phyloP scores from a whole-genome alignment of 2,888 invertebrate species.

The Drosophila yooni region DNA sequence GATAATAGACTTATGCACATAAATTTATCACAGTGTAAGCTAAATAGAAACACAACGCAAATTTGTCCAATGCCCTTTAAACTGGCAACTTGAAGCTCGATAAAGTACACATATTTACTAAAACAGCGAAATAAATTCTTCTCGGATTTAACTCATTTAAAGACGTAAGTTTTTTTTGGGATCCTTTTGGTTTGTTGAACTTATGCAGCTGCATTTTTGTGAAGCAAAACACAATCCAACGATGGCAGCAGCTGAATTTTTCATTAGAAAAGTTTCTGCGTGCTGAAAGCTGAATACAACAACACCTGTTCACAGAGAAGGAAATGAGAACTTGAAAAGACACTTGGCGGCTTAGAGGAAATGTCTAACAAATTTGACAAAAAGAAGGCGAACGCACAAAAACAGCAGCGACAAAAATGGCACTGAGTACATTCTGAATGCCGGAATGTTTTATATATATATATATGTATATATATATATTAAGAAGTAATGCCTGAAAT shows the following conservation, averaged over 20 bases:
- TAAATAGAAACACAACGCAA: background rate
- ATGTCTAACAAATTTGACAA: slow-evolving; percentile 29
- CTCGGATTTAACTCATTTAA: background rate
- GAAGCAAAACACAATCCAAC: slow-evolving; percentile 10
- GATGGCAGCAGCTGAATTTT: slow-evolving; percentile 55
- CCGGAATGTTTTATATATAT: slow-evolving; percentile 39
- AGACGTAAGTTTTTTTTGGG: background rate
- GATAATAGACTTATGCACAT: slow-evolving; percentile 28
- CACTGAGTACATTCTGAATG: slow-evolving; percentile 25
- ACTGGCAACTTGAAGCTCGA: background rate
- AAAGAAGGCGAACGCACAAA: slow-evolving; percentile 6
- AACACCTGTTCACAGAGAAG: slow-evolving; percentile 42
- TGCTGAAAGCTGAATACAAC: slow-evolving; percentile 18
- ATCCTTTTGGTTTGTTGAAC: slow-evolving; percentile 3
- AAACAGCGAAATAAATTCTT: background rate
- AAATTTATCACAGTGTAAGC: slow-evolving; percentile 1
- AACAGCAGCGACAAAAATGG: background rate
- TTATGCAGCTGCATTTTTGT: slow-evolving; percentile 32
- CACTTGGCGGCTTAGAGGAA: slow-evolving; percentile 45
- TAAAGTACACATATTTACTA: background rate
- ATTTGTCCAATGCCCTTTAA: background rate
- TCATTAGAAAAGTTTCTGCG: slow-evolving; percentile 64
- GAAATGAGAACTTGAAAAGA: slow-evolving; percentile 55
- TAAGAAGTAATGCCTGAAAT: slow-evolving; percentile 54
- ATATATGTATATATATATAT: slow-evolving; percentile 21